phyloP scores from a whole-genome alignment of 2,113 vertebrate genomes.

The Oreocharis arfaki region DNA sequence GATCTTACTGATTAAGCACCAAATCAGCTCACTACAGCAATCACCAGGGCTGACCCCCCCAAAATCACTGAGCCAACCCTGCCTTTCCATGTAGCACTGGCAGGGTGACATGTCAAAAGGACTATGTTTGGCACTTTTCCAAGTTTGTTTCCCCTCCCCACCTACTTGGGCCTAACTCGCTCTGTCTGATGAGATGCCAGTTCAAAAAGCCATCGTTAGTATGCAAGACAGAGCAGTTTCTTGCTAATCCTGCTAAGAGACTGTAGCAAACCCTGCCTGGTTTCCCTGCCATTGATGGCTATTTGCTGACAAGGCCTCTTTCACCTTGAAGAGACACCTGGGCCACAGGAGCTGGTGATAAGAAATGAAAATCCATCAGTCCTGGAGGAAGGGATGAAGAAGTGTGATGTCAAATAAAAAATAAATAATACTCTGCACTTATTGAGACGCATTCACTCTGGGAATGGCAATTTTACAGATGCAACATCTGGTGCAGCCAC shows the following conservation, averaged over 20 bases:
- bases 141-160: not conserved
- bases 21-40: not conserved
- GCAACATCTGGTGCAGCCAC: not conserved
- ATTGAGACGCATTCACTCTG: not conserved
- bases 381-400: slow-evolving; percentile 38
- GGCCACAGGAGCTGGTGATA: slow-evolving; percentile 3
- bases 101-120: not conserved
- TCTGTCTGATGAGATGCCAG: not conserved
- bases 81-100: not conserved
- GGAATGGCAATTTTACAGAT: not conserved
- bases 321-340: slow-evolving; percentile 11
- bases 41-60: not conserved
- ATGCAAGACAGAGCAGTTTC: not conserved
- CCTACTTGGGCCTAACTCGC: not conserved
- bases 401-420: slow-evolving; percentile 32
- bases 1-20: not conserved
- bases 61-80: not conserved
- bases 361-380: slow-evolving; percentile 39
- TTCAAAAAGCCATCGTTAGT: not conserved
- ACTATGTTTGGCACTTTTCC: not conserved
- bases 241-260: not conserved
- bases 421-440: not conserved
- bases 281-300: not conserved
- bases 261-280: not conserved
- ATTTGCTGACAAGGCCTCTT: slow-evolving; percentile 6